Base-by-base conservation (phyloP, 2,113 vertebrate genomes). In the Serilophus lunatus region DNA sequence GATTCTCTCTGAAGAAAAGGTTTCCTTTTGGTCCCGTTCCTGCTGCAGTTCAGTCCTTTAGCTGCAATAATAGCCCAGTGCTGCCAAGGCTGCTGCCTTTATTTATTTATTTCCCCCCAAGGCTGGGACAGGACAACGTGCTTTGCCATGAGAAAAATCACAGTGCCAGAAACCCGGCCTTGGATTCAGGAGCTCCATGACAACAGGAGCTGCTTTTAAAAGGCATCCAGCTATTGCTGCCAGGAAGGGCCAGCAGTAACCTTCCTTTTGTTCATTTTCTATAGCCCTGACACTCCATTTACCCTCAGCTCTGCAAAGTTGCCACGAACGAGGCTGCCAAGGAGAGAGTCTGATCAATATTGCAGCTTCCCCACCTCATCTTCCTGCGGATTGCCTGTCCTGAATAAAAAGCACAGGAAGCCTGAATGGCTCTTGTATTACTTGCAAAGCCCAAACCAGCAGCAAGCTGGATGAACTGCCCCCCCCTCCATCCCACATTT, bases 41-140 rank as follows among this genome's bases (percentile, higher is more conserved):
- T 53, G 16, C 25, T 19, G 54, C 54, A 47, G 59, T 18, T 89
- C 91, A 68, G 42, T 10, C 79, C 71, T 13, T 85, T 49, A 91
- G 68, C 85, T 95, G 38, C 88, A 90, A 65, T 89, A 90, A 88
- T 7, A 56, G 57, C 33, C 12, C 40, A 94, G 47, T 5, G 59
- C 91, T 86, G 94, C 95, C 90, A 96, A 96, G 91, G 95, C 90
- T 96, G 47, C 64, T 83, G 78, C 91, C 78, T 89, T 72, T 56
- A 83, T 82, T 92, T 92, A 76, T 86, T 95, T 85, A 74, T 70
- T 81, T 40, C 28, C 18, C 3, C 61, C 61, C 63, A 79, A 88
- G 96, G 92, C 60, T 89, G 60, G 86, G 68, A 59, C 85, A 95
- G 92, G 85, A 88, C 92, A 70, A 50, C 1, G 2, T 13, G 42